phyloP scores from a whole-genome alignment of 1,140 invertebrate species.

The Leucophenga varia region DNA sequence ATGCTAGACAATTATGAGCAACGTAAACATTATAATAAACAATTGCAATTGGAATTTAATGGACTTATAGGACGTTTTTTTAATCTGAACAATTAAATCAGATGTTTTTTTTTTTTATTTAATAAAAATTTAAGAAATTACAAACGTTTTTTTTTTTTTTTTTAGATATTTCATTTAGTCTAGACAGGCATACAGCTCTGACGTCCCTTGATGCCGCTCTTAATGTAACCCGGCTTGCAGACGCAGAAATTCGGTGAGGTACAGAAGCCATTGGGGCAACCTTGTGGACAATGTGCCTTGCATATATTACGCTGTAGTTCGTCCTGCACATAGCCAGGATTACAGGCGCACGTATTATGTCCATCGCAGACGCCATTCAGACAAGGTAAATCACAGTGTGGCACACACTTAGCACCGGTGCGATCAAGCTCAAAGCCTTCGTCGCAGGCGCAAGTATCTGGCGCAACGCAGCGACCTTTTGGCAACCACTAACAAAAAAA shows the following conservation, averaged over 20 bases:
- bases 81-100: constrained; percentile 15
- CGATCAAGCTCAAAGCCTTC: constrained; percentile 45
- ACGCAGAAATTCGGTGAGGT: constrained; percentile 62
- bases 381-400: constrained; percentile 58
- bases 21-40: constrained; percentile 16
- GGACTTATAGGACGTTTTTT: constrained; percentile 39
- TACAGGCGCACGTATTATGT: constrained; percentile 59
- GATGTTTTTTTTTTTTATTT: background rate
- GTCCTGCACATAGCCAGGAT: constrained; percentile 58
- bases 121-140: background rate
- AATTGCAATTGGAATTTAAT: constrained; percentile 38
- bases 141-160: too few relatives aligned
- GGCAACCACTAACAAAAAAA: constrained; percentile 53
- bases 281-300: constrained; percentile 62
- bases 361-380: constrained; percentile 60
- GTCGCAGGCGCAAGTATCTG: constrained; percentile 59
- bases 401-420: constrained; percentile 51
- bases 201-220: constrained; percentile 68
- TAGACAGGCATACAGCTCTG: constrained; percentile 61
- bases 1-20: constrained; percentile 15
- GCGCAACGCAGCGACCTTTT: constrained; percentile 60
- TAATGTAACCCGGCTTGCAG: constrained; percentile 63
- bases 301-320: constrained; percentile 57
- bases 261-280: constrained; percentile 66
- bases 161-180: constrained; percentile 5